Percentiles rank a stretch among this genome's conserved stretches.
These are phyloP conservation scores for Dolichomitus sp. DNA, from an alignment of 2,888 invertebrate species.

Conservation along the genomic window DNA sequence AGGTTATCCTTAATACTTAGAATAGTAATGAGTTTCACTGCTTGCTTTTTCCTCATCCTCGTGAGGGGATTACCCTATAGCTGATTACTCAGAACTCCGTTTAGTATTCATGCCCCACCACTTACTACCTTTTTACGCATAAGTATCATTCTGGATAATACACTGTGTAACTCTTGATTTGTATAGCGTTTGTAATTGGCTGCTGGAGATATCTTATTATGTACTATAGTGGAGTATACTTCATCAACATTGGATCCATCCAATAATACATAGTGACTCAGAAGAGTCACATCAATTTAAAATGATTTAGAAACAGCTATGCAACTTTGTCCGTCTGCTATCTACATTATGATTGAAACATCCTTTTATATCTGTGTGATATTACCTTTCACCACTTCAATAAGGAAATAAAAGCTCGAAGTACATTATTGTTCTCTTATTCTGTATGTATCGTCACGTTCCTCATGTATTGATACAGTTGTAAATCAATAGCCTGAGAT, in stretches of 20 bases:
- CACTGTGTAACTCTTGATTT: background rate
- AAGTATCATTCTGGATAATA: background rate
- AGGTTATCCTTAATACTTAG: background rate
- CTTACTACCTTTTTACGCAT: too few relatives aligned
- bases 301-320: conserved; percentile 34
- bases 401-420: background rate
- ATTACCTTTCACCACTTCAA: background rate
- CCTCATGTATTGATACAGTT: background rate
- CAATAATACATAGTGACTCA: conserved; percentile 7
- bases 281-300: conserved; percentile 14
- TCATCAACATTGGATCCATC: background rate
- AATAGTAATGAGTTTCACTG: background rate
- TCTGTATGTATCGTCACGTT: background rate
- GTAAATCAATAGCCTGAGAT: background rate
- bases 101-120: background rate
- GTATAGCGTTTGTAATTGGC: background rate
- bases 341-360: background rate
- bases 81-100: conserved; percentile 8
- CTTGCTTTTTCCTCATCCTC: background rate
- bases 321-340: background rate
- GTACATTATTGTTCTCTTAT: background rate
- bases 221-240: too few relatives aligned
- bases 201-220: background rate
- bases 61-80: background rate
- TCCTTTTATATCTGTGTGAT: background rate